Conservation (phyloP, 2,888 invertebrate species). For the Amphipyra tragopoginis region DNA sequence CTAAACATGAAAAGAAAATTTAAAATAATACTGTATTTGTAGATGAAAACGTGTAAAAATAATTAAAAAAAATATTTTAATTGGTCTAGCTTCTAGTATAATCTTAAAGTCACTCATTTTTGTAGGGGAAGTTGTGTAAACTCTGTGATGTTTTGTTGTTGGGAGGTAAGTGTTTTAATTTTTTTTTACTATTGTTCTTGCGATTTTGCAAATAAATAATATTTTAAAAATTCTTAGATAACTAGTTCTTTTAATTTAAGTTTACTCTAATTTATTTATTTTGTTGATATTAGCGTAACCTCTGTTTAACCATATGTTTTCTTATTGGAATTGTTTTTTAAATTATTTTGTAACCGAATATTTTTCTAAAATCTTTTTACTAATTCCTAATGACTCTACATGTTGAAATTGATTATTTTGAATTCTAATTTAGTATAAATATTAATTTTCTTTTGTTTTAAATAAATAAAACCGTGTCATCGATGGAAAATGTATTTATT, state of each 20-base stretch:
- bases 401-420: neutral
- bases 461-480: neutral
- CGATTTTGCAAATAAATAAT: constrained; percentile 8
- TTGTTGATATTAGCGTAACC: neutral
- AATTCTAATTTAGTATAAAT: neutral
- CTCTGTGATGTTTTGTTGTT: constrained; percentile 64
- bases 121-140: constrained; percentile 56
- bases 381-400: neutral
- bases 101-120: constrained; percentile 37
- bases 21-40: constrained; percentile 51
- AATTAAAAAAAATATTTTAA: constrained; percentile 39
- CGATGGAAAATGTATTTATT: neutral
- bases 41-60: constrained; percentile 47
- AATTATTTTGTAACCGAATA: neutral
- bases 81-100: constrained; percentile 28
- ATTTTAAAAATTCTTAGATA: neutral
- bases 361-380: neutral
- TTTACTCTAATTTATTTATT: neutral
- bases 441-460: neutral
- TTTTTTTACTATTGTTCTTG: constrained; percentile 22
- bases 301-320: constrained; percentile 1
- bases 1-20: constrained; percentile 79
- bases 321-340: constrained; percentile 32
- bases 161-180: constrained; percentile 63
- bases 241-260: neutral